Percentiles rank a stretch among this genome's conserved stretches.
Conservation (phyloP, 2,797 vertebrate species). For the Karalla daura region DNA sequence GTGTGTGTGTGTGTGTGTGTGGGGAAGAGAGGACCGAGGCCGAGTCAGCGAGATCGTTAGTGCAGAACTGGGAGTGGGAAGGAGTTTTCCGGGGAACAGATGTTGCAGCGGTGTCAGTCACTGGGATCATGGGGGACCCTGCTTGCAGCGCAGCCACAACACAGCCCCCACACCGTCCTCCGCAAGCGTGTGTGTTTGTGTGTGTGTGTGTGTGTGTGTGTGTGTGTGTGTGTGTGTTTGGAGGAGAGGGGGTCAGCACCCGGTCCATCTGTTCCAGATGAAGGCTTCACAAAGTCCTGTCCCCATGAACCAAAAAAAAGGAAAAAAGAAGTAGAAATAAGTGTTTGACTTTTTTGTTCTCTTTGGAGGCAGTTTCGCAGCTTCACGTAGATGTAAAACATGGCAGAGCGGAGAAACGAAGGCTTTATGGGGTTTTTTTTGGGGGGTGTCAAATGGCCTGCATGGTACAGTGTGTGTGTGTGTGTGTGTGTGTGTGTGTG, state of each 20-base stretch:
- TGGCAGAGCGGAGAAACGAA: constrained; percentile 11
- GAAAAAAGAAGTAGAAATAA: constrained; percentile 26
- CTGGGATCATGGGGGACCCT: constrained; percentile 83
- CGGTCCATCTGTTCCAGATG: constrained; percentile 98
- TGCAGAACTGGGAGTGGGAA: constrained; percentile 29
- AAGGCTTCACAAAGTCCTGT: constrained; percentile 83
- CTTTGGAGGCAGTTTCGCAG: constrained; percentile 17
- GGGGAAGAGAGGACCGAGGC: constrained; percentile 23
- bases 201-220: too few species aligned
- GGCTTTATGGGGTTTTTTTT: neutral
- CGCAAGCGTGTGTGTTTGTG: too few species aligned
- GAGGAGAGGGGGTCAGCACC: constrained; percentile 85
- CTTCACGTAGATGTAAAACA: constrained; percentile 25
- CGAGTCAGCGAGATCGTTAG: constrained; percentile 37
- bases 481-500: too few species aligned
- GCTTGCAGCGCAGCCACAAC: constrained; percentile 90
- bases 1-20: constrained; percentile 8
- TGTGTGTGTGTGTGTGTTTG: too few species aligned
- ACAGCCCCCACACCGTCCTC: constrained; percentile 72
- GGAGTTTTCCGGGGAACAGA: constrained; percentile 87
- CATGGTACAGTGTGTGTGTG: neutral
- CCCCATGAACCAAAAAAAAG: constrained; percentile 50
- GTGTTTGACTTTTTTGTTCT: constrained; percentile 17
- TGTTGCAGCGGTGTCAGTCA: constrained; percentile 86
- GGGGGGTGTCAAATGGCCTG: constrained; percentile 28